Evolutionary conservation across 2,113 vertebrate species (phyloP).

Genomic region (Rhagologus leucostigma): DNA sequence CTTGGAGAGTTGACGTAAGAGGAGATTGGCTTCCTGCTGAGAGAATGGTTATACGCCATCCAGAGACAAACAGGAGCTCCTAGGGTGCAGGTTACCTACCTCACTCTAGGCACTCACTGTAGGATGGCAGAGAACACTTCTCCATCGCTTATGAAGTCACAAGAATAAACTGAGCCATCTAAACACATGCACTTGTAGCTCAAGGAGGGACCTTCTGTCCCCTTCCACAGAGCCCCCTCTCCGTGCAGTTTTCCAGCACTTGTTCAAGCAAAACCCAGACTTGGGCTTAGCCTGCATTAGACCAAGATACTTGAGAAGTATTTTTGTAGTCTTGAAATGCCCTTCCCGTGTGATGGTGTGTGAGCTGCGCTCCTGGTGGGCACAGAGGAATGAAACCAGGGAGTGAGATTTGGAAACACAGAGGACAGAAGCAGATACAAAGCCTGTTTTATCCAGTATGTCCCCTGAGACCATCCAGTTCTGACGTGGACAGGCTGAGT

Average conservation of each 20-base stretch:
- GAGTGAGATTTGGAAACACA: not conserved
- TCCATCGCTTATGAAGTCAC: not conserved
- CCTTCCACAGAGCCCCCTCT: not conserved
- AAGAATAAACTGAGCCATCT: not conserved
- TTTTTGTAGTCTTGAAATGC: not conserved
- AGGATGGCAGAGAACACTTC: not conserved
- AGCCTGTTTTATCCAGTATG: not conserved
- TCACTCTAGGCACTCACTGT: not conserved
- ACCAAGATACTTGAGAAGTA: not conserved
- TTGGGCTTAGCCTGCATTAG: not conserved
- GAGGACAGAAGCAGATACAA: not conserved
- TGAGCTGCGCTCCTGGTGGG: not conserved
- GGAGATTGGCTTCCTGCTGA: not conserved
- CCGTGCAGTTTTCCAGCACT: not conserved
- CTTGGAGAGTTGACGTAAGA: not conserved
- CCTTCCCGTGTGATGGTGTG: not conserved
- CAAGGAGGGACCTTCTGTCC: accelerated
- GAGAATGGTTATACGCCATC: not conserved
- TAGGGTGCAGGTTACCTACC: not conserved
- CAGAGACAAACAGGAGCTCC: not conserved
- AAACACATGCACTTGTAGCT: not conserved
- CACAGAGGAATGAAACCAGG: not conserved
- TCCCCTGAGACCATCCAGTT: not conserved
- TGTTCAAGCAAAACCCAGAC: not conserved
- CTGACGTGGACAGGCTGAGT: not conserved